Base-by-base conservation (phyloP, 2,888 invertebrate genomes). In the Tinea semifulvella region DNA sequence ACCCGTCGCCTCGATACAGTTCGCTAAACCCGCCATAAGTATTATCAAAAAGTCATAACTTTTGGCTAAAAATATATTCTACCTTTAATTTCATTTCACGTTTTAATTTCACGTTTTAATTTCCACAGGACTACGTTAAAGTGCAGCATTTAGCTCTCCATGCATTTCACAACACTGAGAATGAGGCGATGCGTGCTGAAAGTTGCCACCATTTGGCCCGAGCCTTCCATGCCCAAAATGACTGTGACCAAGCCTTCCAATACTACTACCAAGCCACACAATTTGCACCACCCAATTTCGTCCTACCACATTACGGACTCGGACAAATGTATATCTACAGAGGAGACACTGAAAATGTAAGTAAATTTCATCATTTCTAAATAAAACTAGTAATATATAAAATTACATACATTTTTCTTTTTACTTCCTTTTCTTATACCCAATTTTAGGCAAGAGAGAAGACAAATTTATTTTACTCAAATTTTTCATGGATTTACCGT, bases 251-350 rank as follows among this genome's bases (percentile, higher is more conserved):
- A 70, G 98, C 99, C 17, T 99, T 99, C 71, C 98, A 98, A 73
- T 96, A 96, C 73, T 98, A 98, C 65, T 98, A 98, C 66, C 98
- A 98, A 70, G 95, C 98, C 2, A 99, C 98, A 0, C 98, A 99
- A 74, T 98, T 98, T 71, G 96, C 98, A 0, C 92, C 96, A 0
- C 85, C 93, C 1, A 90, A 89, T 62, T 99, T 99, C 81, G 96
- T 99, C 0, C 75, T 99, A 45, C 99, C 99, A 0, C 95, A 96
- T 76, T 99, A 96, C 71, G 99, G 99, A 0, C 84, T 99, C 0
- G 99, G 99, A 0, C 99, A 99, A 71, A 98, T 99, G 97, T 98
- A 99, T 65, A 96, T 99, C 53, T 94, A 97, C 65, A 85, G 98
- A 63, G 95, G 95, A 0, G 98, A 99, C 63, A 88, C 91, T 1